These are phyloP conservation scores for Bombus sylvicola DNA, from an alignment of 1,140 invertebrate genomes.

Conservation along the genomic window DNA sequence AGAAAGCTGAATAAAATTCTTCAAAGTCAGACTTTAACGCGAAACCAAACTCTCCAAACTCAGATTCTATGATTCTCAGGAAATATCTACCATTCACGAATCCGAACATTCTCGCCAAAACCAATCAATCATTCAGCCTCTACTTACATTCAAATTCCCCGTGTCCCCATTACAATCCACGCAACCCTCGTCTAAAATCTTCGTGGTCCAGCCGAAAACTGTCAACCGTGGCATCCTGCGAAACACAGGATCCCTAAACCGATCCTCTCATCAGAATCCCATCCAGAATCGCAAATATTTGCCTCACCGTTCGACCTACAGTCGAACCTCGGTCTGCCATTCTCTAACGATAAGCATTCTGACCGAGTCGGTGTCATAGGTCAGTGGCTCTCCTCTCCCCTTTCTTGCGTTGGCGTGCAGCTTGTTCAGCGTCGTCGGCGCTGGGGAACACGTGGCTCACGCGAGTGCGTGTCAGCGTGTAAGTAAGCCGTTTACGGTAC, in stretches of 20 bases:
- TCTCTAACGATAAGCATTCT: constrained; percentile 38
- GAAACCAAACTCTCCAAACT: not conserved
- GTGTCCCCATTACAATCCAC: too few relatives aligned
- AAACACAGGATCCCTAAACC: not conserved
- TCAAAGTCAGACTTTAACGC: not conserved
- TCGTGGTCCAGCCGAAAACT: not conserved
- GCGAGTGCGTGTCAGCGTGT: constrained; percentile 59
- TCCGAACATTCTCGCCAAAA: not conserved
- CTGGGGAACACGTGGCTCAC: constrained; percentile 50
- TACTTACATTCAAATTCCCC: too few relatives aligned
- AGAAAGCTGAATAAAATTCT: not conserved
- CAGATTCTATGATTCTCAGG: too few relatives aligned
- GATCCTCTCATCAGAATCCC: not conserved
- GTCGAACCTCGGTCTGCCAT: not conserved
- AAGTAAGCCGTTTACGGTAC: constrained; percentile 68
- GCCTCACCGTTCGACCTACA: not conserved
- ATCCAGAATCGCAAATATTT: not conserved
- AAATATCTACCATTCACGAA: not conserved
- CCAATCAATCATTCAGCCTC: too few relatives aligned
- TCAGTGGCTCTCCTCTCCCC: constrained; percentile 38
- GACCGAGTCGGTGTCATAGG: constrained; percentile 57
- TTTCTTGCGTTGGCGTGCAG: constrained; percentile 1
- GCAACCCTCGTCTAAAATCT: too few relatives aligned
- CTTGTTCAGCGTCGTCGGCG: constrained; percentile 35
- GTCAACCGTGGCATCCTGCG: not conserved